Conservation (phyloP, 2,113 vertebrate genomes). For the Thryonomys swinderianus region DNA sequence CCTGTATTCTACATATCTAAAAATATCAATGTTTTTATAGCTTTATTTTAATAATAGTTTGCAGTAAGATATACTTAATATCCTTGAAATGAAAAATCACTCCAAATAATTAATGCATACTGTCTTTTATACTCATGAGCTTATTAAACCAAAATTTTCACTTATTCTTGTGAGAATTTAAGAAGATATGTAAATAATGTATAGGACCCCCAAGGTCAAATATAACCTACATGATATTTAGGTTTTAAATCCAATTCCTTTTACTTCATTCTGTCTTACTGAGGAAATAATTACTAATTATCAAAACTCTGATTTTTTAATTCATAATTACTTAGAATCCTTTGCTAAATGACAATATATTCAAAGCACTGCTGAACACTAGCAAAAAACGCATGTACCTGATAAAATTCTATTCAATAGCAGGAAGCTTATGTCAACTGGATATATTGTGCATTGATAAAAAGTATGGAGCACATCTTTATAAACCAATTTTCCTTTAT, state of each 20-base stretch:
- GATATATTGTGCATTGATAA: background rate
- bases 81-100: slow-evolving; percentile 42
- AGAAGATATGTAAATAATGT: background rate
- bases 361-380: background rate
- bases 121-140: slow-evolving; percentile 31
- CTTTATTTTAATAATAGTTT: slow-evolving; percentile 47
- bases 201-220: background rate
- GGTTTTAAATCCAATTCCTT: background rate
- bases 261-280: background rate
- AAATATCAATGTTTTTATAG: background rate
- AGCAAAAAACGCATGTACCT: background rate
- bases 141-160: slow-evolving; percentile 54
- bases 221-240: background rate
- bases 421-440: background rate
- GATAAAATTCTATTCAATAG: background rate
- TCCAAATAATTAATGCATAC: slow-evolving; percentile 48
- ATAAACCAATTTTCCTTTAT: background rate
- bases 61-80: slow-evolving; percentile 15
- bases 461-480: background rate
- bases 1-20: slow-evolving; percentile 8
- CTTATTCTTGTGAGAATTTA: background rate
- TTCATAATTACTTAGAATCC: background rate
- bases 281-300: background rate
- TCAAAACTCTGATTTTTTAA: background rate
- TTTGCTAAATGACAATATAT: background rate